A percentile compares a stretch with the other conserved stretches of the same genome.
Evolutionary conservation across 1,140 invertebrate genomes (phyloP).

Genomic region (Vanessa tameamea): DNA sequence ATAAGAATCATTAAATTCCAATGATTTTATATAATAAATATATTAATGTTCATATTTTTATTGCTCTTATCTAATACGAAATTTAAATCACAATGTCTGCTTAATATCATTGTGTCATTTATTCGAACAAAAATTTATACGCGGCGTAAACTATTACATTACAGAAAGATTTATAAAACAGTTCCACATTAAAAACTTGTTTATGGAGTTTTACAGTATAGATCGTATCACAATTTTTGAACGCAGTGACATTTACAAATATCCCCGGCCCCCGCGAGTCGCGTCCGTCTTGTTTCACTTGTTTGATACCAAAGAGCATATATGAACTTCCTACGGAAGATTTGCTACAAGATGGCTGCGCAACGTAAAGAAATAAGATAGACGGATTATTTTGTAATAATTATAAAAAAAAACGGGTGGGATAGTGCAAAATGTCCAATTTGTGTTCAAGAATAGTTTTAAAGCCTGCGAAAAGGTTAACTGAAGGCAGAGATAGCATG

Average conservation of each 20-base stretch:
- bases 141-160: too few relatives aligned
- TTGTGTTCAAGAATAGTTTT: constrained; percentile 87
- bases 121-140: too few relatives aligned
- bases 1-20: too few relatives aligned
- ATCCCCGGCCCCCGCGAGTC: constrained; percentile 17
- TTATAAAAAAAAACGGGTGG: constrained; percentile 68
- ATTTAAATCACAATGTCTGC: too few relatives aligned
- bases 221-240: neutral
- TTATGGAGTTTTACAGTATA: neutral
- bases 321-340: neutral
- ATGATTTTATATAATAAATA: too few relatives aligned
- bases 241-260: constrained; percentile 2
- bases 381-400: constrained; percentile 42
- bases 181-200: neutral
- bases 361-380: constrained; percentile 46
- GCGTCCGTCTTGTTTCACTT: constrained; percentile 14
- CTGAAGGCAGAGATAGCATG: constrained; percentile 86
- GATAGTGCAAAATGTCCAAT: constrained; percentile 83
- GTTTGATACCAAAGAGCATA: too few relatives aligned
- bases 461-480: constrained; percentile 85
- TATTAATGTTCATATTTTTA: too few relatives aligned
- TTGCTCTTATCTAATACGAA: too few relatives aligned
- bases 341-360: constrained; percentile 61
- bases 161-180: too few relatives aligned
- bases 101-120: too few relatives aligned